A percentile compares a stretch with the other conserved stretches of the same genome.
Conservation (phyloP, 2,113 vertebrate species). For the Poeciliopsis turrubarensis region DNA sequence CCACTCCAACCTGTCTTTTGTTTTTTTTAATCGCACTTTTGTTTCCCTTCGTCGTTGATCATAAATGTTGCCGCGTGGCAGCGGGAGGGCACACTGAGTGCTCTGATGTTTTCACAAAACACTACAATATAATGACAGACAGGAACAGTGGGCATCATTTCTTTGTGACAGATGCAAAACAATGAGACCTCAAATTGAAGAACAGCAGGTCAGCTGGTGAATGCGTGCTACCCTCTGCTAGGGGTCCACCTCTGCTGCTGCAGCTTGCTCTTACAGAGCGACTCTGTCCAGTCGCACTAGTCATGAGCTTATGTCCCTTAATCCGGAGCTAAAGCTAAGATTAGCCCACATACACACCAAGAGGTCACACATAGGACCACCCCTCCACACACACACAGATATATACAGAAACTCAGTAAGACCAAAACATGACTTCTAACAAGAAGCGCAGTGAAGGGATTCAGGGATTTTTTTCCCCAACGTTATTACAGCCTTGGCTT, state of each 20-base stretch:
- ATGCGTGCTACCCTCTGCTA: neutral
- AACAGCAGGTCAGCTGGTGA: neutral
- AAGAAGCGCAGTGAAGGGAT: too few species aligned
- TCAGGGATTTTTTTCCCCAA: too few species aligned
- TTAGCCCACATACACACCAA: conserved; percentile 71
- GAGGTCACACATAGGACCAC: conserved; percentile 9
- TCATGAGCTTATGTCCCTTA: conserved; percentile 67
- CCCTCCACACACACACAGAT: too few species aligned
- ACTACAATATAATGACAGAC: conserved; percentile 8
- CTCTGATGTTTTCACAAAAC: conserved; percentile 30
- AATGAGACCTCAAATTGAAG: neutral
- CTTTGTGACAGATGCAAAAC: neutral
- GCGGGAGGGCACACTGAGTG: conserved; percentile 14
- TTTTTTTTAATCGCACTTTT: conserved; percentile 13
- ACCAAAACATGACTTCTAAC: too few species aligned
- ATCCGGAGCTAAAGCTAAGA: conserved; percentile 76
- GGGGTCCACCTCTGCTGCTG: conserved; percentile 1
- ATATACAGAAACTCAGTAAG: too few species aligned
- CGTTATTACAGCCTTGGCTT: too few species aligned
- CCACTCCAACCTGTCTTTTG: conserved; percentile 24
- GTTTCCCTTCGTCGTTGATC: conserved; percentile 26
- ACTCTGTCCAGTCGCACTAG: conserved; percentile 34
- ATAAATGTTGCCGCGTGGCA: conserved; percentile 6
- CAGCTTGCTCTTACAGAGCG: conserved; percentile 7
- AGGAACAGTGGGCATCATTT: neutral